Percentiles rank a stretch among this genome's conserved stretches.
phyloP scores from a whole-genome alignment of 1,140 invertebrate species.

The Paramacrobiotus metropolitanus region DNA sequence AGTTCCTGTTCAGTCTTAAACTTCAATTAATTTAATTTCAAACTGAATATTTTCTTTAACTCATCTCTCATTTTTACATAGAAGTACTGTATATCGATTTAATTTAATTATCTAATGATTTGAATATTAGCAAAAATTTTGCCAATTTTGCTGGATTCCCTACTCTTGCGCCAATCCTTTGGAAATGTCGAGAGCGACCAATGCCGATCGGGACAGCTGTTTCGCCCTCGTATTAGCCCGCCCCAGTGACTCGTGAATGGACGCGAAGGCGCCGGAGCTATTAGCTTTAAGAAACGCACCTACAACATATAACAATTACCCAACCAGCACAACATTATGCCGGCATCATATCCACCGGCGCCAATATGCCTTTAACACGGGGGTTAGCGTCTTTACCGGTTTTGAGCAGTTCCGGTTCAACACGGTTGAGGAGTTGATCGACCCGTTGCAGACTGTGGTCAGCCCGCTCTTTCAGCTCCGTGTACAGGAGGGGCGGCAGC shows the following conservation, averaged over 20 bases:
- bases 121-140: no score
- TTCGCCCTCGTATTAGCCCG: background rate
- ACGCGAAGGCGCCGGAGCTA: background rate
- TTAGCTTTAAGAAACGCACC: background rate
- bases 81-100: no score
- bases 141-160: no score
- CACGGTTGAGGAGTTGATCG: background rate
- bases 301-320: background rate
- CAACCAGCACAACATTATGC: background rate
- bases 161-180: background rate
- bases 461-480: conserved; percentile 1
- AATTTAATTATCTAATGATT: no score
- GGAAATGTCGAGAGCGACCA: background rate
- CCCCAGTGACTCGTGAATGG: background rate
- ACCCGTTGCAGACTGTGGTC: background rate
- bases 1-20: no score
- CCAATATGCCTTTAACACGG: background rate
- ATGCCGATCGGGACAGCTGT: background rate
- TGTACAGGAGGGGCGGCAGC: background rate
- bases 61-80: no score
- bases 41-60: no score
- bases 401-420: conserved; percentile 2
- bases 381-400: background rate
- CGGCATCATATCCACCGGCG: background rate
- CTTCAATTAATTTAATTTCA: no score